Base-by-base conservation (phyloP, 2,113 vertebrate species). In the Osmerus eperlanus region DNA sequence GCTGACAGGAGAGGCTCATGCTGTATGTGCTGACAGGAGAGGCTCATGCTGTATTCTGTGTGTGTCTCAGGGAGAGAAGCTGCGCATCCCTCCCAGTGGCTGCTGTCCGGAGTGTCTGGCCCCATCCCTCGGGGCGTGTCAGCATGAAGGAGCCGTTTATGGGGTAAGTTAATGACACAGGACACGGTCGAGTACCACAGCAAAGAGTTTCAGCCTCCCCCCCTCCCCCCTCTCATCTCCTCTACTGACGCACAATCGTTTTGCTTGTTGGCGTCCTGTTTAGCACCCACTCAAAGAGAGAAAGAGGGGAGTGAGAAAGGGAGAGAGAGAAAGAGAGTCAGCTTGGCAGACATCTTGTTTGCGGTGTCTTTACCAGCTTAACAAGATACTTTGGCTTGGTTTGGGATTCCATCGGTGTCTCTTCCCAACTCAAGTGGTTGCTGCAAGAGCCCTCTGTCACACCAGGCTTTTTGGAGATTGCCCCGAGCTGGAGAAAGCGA, bases 91-190 rank as follows among this genome's bases (percentile, higher is more conserved):
- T 3, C 84, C 94, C 76, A 95, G 93, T 83, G 77, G 90, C 52
- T 98, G 97, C 86, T 99, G 97, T 75, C 97, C 97, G 0, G 86
- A 93, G 72, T 99, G 97, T 71, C 77, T 88, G 29, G 78, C 83
- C 1, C 83, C 64, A 58, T 89, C 84, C 0, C 70, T 90, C 29
- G 93, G 86, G 25, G 92, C 87, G 73, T 99, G 97, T 87, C 93
- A 83, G 68, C 83, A 95, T 0, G 84, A 94, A 73, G 93, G 93
- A 75, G 77, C 79, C 71, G 80, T 79, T 65, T 90, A 93, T 65
- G 92, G 83, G 7, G 97, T 99, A 83, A 94, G 95, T 91, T 23
- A 70, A 65, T 62, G 28, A 70, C 3, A 21, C 3, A 21, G 18
- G 4, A 74, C 59, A 32, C 59, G 71, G 56, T 73, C 55, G 25